These are phyloP conservation scores for Phylloscopus collybita DNA, from an alignment of 2,797 vertebrate species.

Conservation along the genomic window DNA sequence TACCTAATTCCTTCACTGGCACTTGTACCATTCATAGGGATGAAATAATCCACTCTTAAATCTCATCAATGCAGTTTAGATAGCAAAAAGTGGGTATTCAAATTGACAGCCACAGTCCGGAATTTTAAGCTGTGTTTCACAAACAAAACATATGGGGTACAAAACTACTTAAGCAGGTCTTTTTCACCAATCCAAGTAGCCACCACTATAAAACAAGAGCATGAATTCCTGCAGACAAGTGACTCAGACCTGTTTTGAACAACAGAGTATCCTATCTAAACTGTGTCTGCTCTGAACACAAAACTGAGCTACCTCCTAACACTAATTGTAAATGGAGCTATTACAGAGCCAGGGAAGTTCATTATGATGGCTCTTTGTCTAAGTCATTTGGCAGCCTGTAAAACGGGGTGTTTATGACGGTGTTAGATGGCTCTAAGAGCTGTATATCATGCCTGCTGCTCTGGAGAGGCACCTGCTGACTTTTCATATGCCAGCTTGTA, in stretches of 20 bases:
- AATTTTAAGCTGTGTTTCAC: not conserved
- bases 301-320: not conserved
- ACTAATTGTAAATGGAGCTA: not conserved
- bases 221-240: not conserved
- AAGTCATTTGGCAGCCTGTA: constrained; percentile 59
- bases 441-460: constrained; percentile 60
- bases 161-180: not conserved
- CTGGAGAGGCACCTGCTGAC: constrained; percentile 70
- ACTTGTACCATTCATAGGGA: not conserved
- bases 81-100: not conserved
- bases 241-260: not conserved
- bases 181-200: not conserved
- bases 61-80: not conserved
- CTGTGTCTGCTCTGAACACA: accelerated
- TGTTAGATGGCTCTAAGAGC: constrained; percentile 46
- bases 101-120: not conserved
- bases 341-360: not conserved
- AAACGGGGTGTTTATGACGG: constrained; percentile 61
- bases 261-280: not conserved
- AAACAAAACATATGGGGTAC: not conserved
- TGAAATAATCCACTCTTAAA: not conserved
- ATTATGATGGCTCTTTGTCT: constrained; percentile 42
- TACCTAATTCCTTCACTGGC: not conserved
- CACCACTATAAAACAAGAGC: not conserved
- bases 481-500: constrained; percentile 66